Percentiles rank a stretch among this genome's conserved stretches.
phyloP scores from a whole-genome alignment of 2,797 vertebrate genomes.

The Hydrocynus forskahlii region DNA sequence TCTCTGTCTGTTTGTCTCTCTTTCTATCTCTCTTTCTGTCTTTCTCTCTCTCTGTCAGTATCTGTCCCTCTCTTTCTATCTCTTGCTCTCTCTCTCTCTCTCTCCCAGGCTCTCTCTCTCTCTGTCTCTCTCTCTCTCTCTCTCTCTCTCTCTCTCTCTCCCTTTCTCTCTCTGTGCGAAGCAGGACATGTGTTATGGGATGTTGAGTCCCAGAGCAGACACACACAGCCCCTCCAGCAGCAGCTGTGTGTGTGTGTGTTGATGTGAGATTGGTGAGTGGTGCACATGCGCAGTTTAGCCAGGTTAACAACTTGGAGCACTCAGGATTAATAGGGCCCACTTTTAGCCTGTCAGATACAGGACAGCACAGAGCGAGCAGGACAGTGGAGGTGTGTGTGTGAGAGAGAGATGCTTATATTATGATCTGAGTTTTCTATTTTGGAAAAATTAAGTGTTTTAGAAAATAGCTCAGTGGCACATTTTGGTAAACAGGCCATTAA shows the following conservation, averaged over 20 bases:
- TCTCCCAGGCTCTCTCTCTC: too few relatives aligned
- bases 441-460: too few relatives aligned
- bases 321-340: not conserved
- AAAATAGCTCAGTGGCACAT: too few relatives aligned
- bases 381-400: too few relatives aligned
- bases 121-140: not conserved
- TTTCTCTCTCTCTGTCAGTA: too few relatives aligned
- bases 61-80: too few relatives aligned
- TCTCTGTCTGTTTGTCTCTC: too few relatives aligned
- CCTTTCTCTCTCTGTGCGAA: not conserved
- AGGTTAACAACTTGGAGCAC: not conserved
- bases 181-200: not conserved
- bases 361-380: not conserved
- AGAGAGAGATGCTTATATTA: too few relatives aligned
- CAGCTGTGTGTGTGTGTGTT: not conserved
- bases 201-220: not conserved
- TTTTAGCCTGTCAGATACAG: not conserved
- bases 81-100: too few relatives aligned
- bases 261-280: not conserved
- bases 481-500: too few relatives aligned
- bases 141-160: slow-evolving; percentile 4
- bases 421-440: too few relatives aligned
- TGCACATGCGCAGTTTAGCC: not conserved
- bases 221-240: not conserved
- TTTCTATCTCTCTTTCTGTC: too few relatives aligned